A percentile compares a stretch with the other conserved stretches of the same genome.
Evolutionary conservation across 2,888 invertebrate species (phyloP).

Genomic region (Bedellia somnulentella): DNA sequence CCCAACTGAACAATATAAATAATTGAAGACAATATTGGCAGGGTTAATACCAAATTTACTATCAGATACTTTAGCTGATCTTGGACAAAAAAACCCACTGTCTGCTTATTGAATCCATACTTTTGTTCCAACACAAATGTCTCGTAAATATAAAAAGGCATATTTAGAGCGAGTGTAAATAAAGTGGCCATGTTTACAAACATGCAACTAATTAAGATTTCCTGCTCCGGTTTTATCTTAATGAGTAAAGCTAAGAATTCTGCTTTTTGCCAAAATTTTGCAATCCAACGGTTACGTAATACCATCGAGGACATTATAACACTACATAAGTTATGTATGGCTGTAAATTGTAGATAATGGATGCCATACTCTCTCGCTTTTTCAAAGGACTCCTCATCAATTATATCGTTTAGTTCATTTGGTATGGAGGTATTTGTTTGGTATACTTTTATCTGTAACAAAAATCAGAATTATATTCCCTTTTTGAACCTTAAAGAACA

Average conservation of each 20-base stretch:
- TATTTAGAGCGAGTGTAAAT: slow-evolving; percentile 67
- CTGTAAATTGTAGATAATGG: slow-evolving; percentile 81
- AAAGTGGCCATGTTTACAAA: slow-evolving; percentile 76
- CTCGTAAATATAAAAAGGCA: slow-evolving; percentile 86
- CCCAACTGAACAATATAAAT: slow-evolving; percentile 85
- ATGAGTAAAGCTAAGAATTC: slow-evolving; percentile 56
- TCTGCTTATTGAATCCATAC: slow-evolving; percentile 99
- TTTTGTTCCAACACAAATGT: slow-evolving; percentile 93
- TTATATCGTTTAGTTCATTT: slow-evolving; percentile 69
- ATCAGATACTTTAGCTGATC: slow-evolving; percentile 88
- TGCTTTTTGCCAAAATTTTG: slow-evolving; percentile 71
- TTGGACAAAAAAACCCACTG: slow-evolving; percentile 84
- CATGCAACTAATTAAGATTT: slow-evolving; percentile 77
- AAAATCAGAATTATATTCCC: no score
- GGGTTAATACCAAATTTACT: slow-evolving; percentile 72
- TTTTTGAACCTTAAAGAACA: no score
- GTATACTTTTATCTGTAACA: slow-evolving; percentile 58
- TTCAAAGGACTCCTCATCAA: slow-evolving; percentile 83
- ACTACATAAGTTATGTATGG: slow-evolving; percentile 73
- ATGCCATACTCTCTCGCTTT: slow-evolving; percentile 89
- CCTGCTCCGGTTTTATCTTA: slow-evolving; percentile 62
- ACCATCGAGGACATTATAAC: slow-evolving; percentile 74
- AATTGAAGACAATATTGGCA: slow-evolving; percentile 79
- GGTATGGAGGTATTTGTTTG: slow-evolving; percentile 74
- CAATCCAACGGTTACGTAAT: slow-evolving; percentile 62